Evolutionary conservation across 2,113 vertebrate species (phyloP).

Genomic region (Lophius piscatorius): DNA sequence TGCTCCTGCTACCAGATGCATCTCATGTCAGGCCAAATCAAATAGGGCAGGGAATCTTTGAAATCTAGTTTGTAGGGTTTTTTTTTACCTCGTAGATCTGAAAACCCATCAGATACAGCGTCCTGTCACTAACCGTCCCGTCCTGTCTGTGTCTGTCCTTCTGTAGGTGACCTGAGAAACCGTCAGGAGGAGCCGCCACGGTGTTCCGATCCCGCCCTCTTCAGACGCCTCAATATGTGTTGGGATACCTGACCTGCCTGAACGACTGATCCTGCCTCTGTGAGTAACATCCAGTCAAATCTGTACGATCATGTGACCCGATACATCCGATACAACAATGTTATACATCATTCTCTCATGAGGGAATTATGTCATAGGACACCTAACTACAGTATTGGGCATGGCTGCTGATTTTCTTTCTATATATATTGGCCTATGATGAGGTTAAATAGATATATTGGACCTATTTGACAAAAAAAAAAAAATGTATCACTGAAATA

Average conservation of each 20-base stretch:
- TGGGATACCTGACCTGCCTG: slow-evolving; percentile 60
- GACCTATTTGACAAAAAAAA: not conserved
- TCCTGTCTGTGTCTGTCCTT: not conserved
- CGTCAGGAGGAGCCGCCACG: slow-evolving; percentile 1
- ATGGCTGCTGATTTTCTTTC: no score
- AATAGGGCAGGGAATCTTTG: not conserved
- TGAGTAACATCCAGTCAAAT: no score
- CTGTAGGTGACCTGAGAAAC: slow-evolving; percentile 31
- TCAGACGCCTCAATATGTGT: slow-evolving; percentile 51
- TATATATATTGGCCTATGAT: no score
- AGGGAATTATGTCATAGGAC: no score
- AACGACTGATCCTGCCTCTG: slow-evolving; percentile 40
- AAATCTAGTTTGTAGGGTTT: no score
- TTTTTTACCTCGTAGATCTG: no score
- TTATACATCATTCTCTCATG: no score
- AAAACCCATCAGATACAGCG: not conserved
- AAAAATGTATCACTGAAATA: not conserved
- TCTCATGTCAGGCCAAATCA: not conserved
- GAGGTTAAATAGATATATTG: no score
- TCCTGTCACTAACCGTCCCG: no score
- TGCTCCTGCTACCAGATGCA: not conserved
- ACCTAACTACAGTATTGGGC: no score
- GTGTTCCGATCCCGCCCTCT: slow-evolving; percentile 15
- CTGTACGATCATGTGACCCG: no score
- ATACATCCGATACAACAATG: no score